phyloP scores from a whole-genome alignment of 2,113 vertebrate genomes.

The Numida meleagris region DNA sequence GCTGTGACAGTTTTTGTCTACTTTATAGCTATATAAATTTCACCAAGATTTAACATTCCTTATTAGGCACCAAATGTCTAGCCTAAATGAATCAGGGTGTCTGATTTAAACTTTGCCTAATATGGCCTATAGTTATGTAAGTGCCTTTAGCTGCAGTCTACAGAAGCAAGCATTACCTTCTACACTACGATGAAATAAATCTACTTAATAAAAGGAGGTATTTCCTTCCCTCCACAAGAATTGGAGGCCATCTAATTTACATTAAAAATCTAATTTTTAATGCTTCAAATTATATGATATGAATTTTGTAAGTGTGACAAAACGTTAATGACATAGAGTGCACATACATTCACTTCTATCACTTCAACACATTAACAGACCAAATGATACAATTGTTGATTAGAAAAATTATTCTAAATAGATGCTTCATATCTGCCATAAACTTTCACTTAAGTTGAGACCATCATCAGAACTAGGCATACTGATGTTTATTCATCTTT shows the following conservation, averaged over 20 bases:
- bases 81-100: neutral
- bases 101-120: neutral
- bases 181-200: neutral
- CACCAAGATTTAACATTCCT: neutral
- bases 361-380: fast-evolving
- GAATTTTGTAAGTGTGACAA: neutral
- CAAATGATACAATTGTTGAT: neutral
- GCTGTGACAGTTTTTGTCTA: neutral
- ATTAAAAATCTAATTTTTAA: neutral
- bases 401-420: neutral
- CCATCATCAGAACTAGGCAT: neutral
- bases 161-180: neutral
- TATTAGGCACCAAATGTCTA: neutral
- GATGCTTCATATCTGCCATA: neutral
- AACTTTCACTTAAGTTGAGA: neutral
- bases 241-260: neutral
- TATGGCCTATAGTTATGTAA: neutral
- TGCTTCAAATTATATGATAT: neutral
- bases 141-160: neutral
- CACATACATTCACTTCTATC: neutral
- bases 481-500: neutral
- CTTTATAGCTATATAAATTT: neutral
- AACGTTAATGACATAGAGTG: neutral
- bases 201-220: neutral
- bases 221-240: neutral